A percentile compares a stretch with the other conserved stretches of the same genome.
Conservation (phyloP, 2,797 vertebrate species). For the Cryptoblepharus egeriae region DNA sequence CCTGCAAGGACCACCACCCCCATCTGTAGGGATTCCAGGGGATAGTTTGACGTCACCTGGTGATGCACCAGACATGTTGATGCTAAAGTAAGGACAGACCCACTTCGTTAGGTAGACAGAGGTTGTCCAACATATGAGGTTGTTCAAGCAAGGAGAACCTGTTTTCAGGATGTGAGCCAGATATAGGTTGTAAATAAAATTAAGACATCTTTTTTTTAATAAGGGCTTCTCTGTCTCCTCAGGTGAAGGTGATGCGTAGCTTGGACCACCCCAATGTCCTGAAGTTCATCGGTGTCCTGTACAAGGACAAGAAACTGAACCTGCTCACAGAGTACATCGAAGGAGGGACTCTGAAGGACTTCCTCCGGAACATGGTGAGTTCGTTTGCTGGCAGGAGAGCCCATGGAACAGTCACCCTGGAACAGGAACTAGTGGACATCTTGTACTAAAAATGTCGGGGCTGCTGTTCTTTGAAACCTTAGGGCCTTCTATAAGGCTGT, state of each 20-base stretch:
- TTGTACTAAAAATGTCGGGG: neutral
- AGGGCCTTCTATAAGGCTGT: neutral
- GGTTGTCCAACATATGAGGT: no score
- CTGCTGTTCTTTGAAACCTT: neutral
- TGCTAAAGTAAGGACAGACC: neutral
- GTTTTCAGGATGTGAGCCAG: no score
- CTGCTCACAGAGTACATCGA: slow-evolving; percentile 93
- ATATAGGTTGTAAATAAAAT: no score
- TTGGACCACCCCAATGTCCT: slow-evolving; percentile 92
- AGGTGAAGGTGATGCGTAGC: slow-evolving; percentile 97
- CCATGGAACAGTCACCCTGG: neutral
- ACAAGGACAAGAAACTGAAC: slow-evolving; percentile 95
- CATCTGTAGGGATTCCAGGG: no score
- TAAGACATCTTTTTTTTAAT: neutral
- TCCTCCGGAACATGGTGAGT: slow-evolving; percentile 88
- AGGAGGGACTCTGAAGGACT: slow-evolving; percentile 93
- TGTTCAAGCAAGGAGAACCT: no score
- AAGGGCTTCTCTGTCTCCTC: slow-evolving; percentile 13
- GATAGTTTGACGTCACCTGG: no score
- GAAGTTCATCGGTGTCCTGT: slow-evolving; percentile 93
- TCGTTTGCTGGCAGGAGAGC: no score
- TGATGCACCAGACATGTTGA: neutral
- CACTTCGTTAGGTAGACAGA: no score
- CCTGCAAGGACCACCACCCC: no score
- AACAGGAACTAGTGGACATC: neutral